A percentile compares a stretch with the other conserved stretches of the same genome.
Conservation (phyloP, 2,113 vertebrate species). For the Etia nguti region DNA sequence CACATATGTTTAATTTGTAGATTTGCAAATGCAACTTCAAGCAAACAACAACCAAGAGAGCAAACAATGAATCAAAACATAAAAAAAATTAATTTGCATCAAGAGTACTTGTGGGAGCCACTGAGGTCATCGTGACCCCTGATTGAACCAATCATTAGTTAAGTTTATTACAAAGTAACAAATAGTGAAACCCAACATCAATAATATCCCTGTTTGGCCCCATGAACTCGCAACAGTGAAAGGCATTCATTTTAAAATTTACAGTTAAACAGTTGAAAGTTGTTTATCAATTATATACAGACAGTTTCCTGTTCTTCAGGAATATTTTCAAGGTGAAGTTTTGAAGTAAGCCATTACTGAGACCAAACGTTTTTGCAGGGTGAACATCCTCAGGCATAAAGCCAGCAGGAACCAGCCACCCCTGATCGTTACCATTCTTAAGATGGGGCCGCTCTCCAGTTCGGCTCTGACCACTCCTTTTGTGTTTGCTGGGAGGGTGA, state of each 20-base stretch:
- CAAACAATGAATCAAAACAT: background rate
- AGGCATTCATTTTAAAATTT: background rate
- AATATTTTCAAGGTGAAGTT: background rate
- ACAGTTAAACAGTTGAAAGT: background rate
- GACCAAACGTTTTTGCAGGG: background rate
- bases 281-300: background rate
- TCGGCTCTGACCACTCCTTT: constrained; percentile 63
- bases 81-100: background rate
- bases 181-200: background rate
- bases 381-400: constrained; percentile 22
- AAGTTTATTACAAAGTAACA: background rate
- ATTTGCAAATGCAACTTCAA: background rate
- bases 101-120: background rate
- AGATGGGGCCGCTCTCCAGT: constrained; percentile 54
- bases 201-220: background rate
- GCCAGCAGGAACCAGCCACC: constrained; percentile 13
- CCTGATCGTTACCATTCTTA: constrained; percentile 51
- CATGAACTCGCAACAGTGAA: background rate
- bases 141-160: background rate
- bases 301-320: background rate
- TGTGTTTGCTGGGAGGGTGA: constrained; percentile 38
- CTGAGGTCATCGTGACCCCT: background rate
- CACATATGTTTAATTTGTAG: background rate
- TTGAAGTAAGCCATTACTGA: background rate
- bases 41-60: background rate